phyloP scores from a whole-genome alignment of 1,140 invertebrate species.

The Nylanderia fulva region DNA sequence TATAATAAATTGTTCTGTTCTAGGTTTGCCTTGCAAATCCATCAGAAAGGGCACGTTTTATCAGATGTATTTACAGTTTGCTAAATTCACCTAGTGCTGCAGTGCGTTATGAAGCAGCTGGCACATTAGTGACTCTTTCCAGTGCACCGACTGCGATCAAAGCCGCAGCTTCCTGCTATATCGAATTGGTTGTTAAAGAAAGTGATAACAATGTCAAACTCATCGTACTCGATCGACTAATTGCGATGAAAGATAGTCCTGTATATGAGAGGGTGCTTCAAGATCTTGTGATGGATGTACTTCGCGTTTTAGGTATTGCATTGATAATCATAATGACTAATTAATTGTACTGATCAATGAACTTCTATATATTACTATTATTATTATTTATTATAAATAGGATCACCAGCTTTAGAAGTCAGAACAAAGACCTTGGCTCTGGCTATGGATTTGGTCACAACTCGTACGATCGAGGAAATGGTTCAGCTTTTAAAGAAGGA shows the following conservation, averaged over 20 bases:
- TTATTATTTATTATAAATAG: slow-evolving; percentile 56
- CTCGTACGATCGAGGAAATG: slow-evolving; percentile 98
- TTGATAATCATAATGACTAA: not conserved
- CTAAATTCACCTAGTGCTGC: slow-evolving; percentile 98
- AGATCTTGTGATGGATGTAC: slow-evolving; percentile 99
- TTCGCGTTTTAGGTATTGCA: slow-evolving; percentile 93
- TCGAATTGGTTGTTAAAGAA: slow-evolving; percentile 99
- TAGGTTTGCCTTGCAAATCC: slow-evolving; percentile 98
- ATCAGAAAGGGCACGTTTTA: slow-evolving; percentile 98
- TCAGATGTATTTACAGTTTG: slow-evolving; percentile 99
- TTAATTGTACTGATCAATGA: not conserved
- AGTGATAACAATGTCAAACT: slow-evolving; percentile 99
- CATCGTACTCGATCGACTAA: slow-evolving; percentile 98
- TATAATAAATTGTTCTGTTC: slow-evolving; percentile 17
- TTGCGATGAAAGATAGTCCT: slow-evolving; percentile 94
- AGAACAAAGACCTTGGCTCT: slow-evolving; percentile 94
- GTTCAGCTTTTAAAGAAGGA: slow-evolving; percentile 98
- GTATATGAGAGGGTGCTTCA: slow-evolving; percentile 97
- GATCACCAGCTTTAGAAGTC: slow-evolving; percentile 97
- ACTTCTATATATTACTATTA: not conserved
- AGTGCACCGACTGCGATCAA: slow-evolving; percentile 98
- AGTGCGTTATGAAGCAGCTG: slow-evolving; percentile 99
- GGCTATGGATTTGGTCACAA: slow-evolving; percentile 96
- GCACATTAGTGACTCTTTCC: slow-evolving; percentile 99
- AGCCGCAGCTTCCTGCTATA: slow-evolving; percentile 98